Conservation (phyloP, 2,113 vertebrate genomes). For the Neoarius graeffei region DNA sequence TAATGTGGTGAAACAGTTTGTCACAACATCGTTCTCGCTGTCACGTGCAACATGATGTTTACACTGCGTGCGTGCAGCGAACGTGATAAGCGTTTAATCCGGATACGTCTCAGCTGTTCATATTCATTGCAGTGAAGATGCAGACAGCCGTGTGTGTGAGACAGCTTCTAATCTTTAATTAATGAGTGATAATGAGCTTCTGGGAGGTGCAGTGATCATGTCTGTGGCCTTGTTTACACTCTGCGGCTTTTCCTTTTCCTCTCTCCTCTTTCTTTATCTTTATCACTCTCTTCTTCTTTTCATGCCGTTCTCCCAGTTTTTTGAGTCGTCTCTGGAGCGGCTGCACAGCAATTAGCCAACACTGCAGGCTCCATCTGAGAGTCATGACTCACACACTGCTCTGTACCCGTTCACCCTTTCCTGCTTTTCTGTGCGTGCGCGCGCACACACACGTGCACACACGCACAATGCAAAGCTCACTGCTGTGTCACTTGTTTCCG, state of each 20-base stretch:
- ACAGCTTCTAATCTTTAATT: conserved; percentile 60
- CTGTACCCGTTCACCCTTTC: neutral
- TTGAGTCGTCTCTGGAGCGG: conserved; percentile 19
- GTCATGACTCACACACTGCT: conserved; percentile 16
- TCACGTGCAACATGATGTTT: conserved; percentile 11
- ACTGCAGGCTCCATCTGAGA: conserved; percentile 19
- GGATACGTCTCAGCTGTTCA: neutral
- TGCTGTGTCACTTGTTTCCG: conserved; percentile 2
- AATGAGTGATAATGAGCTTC: conserved; percentile 55
- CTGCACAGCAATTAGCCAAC: conserved; percentile 31
- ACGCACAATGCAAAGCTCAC: neutral
- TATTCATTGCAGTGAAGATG: conserved; percentile 7
- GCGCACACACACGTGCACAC: neutral
- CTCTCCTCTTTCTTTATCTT: neutral
- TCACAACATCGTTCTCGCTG: neutral
- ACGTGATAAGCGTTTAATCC: conserved; percentile 15
- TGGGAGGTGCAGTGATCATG: conserved; percentile 54
- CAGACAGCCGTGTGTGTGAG: neutral
- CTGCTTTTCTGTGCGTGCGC: too few relatives aligned
- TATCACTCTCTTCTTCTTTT: neutral
- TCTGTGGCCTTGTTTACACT: conserved; percentile 50
- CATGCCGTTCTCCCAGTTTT: conserved; percentile 24
- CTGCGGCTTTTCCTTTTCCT: neutral
- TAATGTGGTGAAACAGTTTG: neutral
- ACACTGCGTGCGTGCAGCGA: neutral